Evolutionary conservation across 2,888 invertebrate species (phyloP).

Genomic region (Drosophila antonietae): DNA sequence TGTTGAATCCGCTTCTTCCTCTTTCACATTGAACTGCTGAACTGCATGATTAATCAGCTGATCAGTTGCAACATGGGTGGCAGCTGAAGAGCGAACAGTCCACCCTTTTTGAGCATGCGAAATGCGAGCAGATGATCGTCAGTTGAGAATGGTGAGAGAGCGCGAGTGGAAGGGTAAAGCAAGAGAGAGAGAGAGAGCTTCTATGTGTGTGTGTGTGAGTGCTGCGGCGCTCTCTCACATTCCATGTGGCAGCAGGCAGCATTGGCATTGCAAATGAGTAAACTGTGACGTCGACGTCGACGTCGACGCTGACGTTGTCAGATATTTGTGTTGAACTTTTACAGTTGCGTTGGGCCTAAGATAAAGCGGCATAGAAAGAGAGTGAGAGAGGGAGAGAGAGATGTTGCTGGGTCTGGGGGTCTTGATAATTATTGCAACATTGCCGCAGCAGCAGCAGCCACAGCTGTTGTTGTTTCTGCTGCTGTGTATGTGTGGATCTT

Average conservation of each 20-base stretch:
- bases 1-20: neutral
- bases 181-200: neutral
- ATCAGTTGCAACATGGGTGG: slow-evolving; percentile 25
- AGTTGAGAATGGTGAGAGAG: neutral
- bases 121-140: slow-evolving; percentile 27
- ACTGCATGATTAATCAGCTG: slow-evolving; percentile 40
- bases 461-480: slow-evolving; percentile 13
- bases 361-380: neutral
- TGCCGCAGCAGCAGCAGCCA: slow-evolving; percentile 30
- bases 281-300: slow-evolving; percentile 24
- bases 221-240: slow-evolving; percentile 33
- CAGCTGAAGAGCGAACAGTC: slow-evolving; percentile 50
- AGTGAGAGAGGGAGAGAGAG: neutral
- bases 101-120: slow-evolving; percentile 47
- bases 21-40: slow-evolving; percentile 43
- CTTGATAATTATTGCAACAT: slow-evolving; percentile 75
- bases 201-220: neutral
- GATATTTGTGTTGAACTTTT: slow-evolving; percentile 61
- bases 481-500: neutral
- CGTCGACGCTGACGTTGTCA: slow-evolving; percentile 20
- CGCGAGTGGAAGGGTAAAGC: neutral
- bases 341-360: slow-evolving; percentile 33
- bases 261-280: slow-evolving; percentile 55
- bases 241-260: slow-evolving; percentile 32
- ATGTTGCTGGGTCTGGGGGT: slow-evolving; percentile 20